Evolutionary conservation across 2,888 invertebrate genomes (phyloP).

Genomic region (Cremastinae sp.): DNA sequence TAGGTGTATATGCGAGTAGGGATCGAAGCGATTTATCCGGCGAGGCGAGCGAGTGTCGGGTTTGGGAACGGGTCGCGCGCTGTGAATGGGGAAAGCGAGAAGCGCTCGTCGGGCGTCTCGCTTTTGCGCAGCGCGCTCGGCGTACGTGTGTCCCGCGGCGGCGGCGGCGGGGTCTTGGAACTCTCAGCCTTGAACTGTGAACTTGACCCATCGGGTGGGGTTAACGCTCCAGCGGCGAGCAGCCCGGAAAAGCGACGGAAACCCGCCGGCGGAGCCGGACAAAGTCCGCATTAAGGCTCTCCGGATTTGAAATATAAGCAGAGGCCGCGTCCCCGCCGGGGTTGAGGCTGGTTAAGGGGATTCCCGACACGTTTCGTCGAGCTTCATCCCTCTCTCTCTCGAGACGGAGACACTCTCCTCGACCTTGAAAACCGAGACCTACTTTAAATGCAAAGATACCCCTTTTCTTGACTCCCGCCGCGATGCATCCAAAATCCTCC

Average conservation of each 20-base stretch:
- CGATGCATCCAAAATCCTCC: too few relatives aligned
- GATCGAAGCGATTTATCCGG: too few relatives aligned
- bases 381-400: background rate
- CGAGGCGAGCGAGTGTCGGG: too few relatives aligned
- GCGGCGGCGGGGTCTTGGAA: slow-evolving; percentile 52
- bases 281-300: background rate
- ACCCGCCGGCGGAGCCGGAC: slow-evolving; percentile 25
- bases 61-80: too few relatives aligned
- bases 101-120: background rate
- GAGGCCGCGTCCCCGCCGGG: too few relatives aligned
- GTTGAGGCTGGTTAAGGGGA: background rate
- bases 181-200: slow-evolving; percentile 44
- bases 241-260: slow-evolving; percentile 35
- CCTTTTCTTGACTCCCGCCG: too few relatives aligned
- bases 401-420: slow-evolving; percentile 47
- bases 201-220: slow-evolving; percentile 48
- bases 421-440: slow-evolving; percentile 60
- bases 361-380: too few relatives aligned
- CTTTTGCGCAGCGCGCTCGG: background rate
- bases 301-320: background rate
- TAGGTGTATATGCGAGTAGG: too few relatives aligned
- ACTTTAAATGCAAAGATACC: too few relatives aligned
- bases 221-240: slow-evolving; percentile 31
- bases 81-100: background rate
- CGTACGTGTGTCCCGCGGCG: slow-evolving; percentile 3